These are phyloP conservation scores for Dendrolimus kikuchii DNA, from an alignment of 1,140 invertebrate species.

Conservation along the genomic window DNA sequence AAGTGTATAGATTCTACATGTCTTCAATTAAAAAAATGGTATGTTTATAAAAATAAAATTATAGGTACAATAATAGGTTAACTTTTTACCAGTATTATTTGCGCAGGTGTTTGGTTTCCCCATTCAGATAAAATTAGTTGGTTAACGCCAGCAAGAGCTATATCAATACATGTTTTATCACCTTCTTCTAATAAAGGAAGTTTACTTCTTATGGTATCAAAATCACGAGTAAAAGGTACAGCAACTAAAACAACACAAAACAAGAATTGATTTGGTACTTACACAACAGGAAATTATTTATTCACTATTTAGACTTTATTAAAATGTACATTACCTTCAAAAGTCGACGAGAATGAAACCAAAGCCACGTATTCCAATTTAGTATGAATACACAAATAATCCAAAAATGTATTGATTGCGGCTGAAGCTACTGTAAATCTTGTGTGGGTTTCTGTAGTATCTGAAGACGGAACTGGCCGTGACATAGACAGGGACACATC, in stretches of 20 bases:
- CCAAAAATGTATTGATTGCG: constrained; percentile 88
- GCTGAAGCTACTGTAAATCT: constrained; percentile 79
- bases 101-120: constrained; percentile 85
- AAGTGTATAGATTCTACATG: too few relatives aligned
- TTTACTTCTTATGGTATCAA: constrained; percentile 82
- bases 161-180: constrained; percentile 88
- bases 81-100: constrained; percentile 74
- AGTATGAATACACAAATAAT: constrained; percentile 85
- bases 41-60: too few relatives aligned
- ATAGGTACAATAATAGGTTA: constrained; percentile 1
- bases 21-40: too few relatives aligned
- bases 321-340: constrained; percentile 70
- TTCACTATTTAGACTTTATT: not conserved
- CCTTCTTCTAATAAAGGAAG: constrained; percentile 83
- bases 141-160: constrained; percentile 82
- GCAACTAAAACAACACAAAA: constrained; percentile 67
- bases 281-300: not conserved
- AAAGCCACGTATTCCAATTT: constrained; percentile 94
- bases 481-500: constrained; percentile 89
- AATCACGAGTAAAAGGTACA: constrained; percentile 89
- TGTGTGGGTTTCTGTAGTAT: constrained; percentile 58
- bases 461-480: constrained; percentile 67
- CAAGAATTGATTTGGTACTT: not conserved
- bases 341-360: constrained; percentile 86
- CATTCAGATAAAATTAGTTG: constrained; percentile 86